Evolutionary conservation across 2,888 invertebrate genomes (phyloP).

Genomic region (Cheilosia grossa): DNA sequence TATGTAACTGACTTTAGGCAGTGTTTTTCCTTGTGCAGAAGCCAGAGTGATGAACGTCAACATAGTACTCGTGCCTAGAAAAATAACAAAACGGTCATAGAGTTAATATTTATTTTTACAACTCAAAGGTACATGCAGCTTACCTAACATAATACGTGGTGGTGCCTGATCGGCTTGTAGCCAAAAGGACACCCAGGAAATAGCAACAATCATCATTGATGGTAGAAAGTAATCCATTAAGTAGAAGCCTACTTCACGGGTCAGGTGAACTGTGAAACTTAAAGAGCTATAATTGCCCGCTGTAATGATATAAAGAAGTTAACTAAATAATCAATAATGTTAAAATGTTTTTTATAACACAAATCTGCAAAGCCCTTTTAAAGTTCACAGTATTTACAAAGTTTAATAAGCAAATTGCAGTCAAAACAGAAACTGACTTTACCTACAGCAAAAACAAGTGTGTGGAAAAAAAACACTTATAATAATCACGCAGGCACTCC

Average conservation of each 20-base stretch:
- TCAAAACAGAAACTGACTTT: too few species aligned
- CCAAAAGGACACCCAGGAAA: constrained; percentile 96
- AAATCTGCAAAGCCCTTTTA: too few species aligned
- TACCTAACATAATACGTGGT: constrained; percentile 91
- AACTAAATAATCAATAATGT: background rate
- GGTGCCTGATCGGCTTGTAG: constrained; percentile 93
- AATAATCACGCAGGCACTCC: background rate
- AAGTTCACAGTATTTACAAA: too few species aligned
- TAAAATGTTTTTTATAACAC: too few species aligned
- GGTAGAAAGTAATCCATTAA: constrained; percentile 95
- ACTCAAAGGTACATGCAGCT: constrained; percentile 60
- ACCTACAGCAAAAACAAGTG: too few species aligned
- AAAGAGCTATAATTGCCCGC: constrained; percentile 93
- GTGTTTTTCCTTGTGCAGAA: constrained; percentile 91
- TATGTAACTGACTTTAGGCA: constrained; percentile 95
- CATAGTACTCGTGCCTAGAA: constrained; percentile 91
- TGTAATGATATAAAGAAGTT: constrained; percentile 82
- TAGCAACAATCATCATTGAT: constrained; percentile 92
- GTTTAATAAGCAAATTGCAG: too few species aligned
- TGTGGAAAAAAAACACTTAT: too few species aligned
- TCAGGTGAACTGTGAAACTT: constrained; percentile 90
- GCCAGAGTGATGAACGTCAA: constrained; percentile 94
- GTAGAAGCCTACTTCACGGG: constrained; percentile 93
- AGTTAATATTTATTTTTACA: background rate
- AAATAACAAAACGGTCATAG: background rate